Base-by-base conservation (phyloP, 2,797 vertebrate species). In the Nannoperca obscura region DNA sequence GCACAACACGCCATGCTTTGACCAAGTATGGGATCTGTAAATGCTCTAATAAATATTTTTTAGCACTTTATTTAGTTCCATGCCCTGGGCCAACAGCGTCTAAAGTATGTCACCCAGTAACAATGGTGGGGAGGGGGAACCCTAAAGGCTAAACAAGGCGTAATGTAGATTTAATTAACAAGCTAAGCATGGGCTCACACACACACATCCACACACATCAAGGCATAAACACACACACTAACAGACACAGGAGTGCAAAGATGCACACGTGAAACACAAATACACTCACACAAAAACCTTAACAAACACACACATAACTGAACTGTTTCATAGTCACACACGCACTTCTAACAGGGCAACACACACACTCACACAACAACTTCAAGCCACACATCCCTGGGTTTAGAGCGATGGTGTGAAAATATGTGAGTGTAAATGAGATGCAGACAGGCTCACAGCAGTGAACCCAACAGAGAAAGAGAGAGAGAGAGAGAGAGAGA, bases 31-130 rank as follows among this genome's bases (percentile, higher is more conserved):
- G 82, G 88, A 91, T 91, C 90, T 90, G 83, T 94, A 94, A 95
- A 93, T 90, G 83, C 88, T 76, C 90, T 82, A 90, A 93, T 95
- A 95, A 95, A 94, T 94, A 93, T 92, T 94, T 94, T 94, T 90
- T 88, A 95, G 86, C 91, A 94, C 90, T 92, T 93, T 90, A 91
- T 93, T 93, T 89, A 93, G 88, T 94, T 95, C 94, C 93, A 94
- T 87, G 92, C 93, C 89, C 81, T 65, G 80, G 91, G 94, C 94
- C 93, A 90, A 84, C 82, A 81, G 74, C 82, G 69, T 92, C 82
- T 83, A 82, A 91, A 94, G 86, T 85, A 89, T 90, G 91, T 94
- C 93, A 94, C 88, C 89, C 88, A 71, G 85, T 74, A 89, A 93
- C 74, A 73, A 76, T 50, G 53, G 54, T 60, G 74, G 52, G 88